Evolutionary conservation across 2,888 invertebrate species (phyloP), one percentile per base, ranked within the genome.

Genomic region (Teleiodes luculella): DNA sequence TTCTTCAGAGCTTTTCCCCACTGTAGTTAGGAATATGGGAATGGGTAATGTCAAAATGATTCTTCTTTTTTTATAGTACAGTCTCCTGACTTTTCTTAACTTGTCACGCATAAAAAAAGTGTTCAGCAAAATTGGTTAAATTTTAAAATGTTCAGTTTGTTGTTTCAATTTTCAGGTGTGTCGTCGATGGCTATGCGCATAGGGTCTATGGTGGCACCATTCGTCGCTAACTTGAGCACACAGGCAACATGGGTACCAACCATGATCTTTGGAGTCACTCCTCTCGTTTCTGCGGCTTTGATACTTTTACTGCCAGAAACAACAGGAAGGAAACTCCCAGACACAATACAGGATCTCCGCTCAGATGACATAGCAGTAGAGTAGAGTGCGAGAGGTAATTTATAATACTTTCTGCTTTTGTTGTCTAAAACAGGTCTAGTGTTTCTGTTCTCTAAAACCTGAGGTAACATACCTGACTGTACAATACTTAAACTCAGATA

Each of bases 1-100:
- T 78, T 94, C 95, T 0, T 95, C 96, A 0, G 97, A 97, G 76
- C 74, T 97, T 5, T 97, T 95, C 72, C 97, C 97, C 0, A 97
- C 97, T 0, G 94, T 96, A 0, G 93, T 97, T 0, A 91, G 97
- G 11, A 97, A 97, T 67, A 94, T 95, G 72, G 96, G 95, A 0
- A 92, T 97, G 72, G 97, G 43, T 43, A 28, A 24, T 24, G 4
- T 24, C n/a, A n/a, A n/a, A n/a, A n/a, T n/a, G n/a, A n/a, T n/a
- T n/a, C n/a, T n/a, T n/a, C n/a, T n/a, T n/a, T n/a, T n/a, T n/a
- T n/a, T n/a, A n/a, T n/a, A n/a, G n/a, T n/a, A n/a, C n/a, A n/a
- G n/a, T n/a, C n/a, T n/a, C n/a, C n/a, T n/a, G n/a, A n/a, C n/a
- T n/a, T n/a, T n/a, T n/a, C n/a, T n/a, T n/a, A n/a, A n/a, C n/a